Percentiles rank a stretch among this genome's conserved stretches.
These are phyloP conservation scores for Lycaon pictus DNA, from an alignment of 2,113 vertebrate species.

Conservation along the genomic window DNA sequence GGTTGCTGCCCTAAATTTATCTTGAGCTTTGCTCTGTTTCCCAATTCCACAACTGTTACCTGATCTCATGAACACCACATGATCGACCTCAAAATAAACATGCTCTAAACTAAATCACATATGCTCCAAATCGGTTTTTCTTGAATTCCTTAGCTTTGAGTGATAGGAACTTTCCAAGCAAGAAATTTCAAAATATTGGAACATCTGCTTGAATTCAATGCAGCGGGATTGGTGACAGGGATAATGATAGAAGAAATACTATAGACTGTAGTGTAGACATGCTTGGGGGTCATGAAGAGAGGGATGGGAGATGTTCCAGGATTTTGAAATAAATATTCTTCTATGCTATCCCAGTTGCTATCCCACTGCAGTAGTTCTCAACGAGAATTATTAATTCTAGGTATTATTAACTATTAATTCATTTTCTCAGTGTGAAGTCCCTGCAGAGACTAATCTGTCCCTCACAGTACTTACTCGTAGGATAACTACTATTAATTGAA, in stretches of 20 bases:
- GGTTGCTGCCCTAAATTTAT: not conserved
- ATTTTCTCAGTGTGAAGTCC: not conserved
- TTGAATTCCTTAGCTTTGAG: not conserved
- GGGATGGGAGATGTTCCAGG: too few relatives aligned
- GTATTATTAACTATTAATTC: not conserved
- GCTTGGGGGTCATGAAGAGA: too few relatives aligned
- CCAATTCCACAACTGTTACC: not conserved
- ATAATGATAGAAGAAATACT: too few relatives aligned
- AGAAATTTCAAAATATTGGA: not conserved
- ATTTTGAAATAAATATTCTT: not conserved
- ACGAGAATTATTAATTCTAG: not conserved
- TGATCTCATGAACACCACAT: not conserved
- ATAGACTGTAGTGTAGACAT: too few relatives aligned
- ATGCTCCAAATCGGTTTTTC: not conserved
- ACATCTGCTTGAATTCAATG: too few relatives aligned
- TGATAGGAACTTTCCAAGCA: not conserved
- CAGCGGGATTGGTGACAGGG: too few relatives aligned
- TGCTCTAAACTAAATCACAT: not conserved
- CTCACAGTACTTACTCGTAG: not conserved
- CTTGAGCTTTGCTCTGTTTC: not conserved
- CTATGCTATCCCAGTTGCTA: not conserved
- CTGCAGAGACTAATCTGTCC: not conserved
- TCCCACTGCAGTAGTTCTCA: not conserved
- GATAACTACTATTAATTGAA: not conserved
- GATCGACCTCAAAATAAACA: not conserved